These are phyloP conservation scores for Zygaena filipendulae DNA, from an alignment of 2,888 invertebrate species.

Conservation along the genomic window DNA sequence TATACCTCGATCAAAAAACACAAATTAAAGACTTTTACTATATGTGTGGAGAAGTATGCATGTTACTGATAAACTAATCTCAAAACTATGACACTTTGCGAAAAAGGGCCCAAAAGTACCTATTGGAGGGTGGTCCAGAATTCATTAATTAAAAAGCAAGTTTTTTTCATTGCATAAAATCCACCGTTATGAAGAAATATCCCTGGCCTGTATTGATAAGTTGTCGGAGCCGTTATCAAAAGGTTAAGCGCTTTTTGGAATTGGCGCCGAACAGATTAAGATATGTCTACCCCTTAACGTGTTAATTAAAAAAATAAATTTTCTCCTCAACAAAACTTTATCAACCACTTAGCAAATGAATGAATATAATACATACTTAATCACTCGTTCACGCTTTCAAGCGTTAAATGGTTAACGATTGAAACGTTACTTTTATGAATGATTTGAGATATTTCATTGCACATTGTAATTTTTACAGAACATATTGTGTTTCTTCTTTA, in stretches of 20 bases:
- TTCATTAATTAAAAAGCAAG: slow-evolving; percentile 37
- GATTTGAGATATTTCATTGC: too few species aligned
- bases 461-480: too few species aligned
- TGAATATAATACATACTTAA: slow-evolving; percentile 6
- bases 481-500: too few species aligned
- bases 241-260: slow-evolving; percentile 51
- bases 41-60: too few species aligned
- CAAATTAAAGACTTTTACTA: too few species aligned
- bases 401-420: too few species aligned
- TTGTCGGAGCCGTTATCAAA: slow-evolving; percentile 51
- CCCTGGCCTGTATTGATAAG: slow-evolving; percentile 54
- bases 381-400: neutral
- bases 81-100: too few species aligned
- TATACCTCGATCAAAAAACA: too few species aligned
- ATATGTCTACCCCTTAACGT: slow-evolving; percentile 58
- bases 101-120: too few species aligned
- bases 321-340: slow-evolving; percentile 41
- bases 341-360: slow-evolving; percentile 39
- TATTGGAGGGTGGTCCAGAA: too few species aligned
- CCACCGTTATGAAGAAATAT: slow-evolving; percentile 38
- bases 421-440: too few species aligned
- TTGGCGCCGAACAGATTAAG: slow-evolving; percentile 65
- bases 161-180: slow-evolving; percentile 54
- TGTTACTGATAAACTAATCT: too few species aligned
- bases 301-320: slow-evolving; percentile 63